Evolutionary conservation across 2,797 vertebrate genomes (phyloP).

Genomic region (Amblyraja radiata): DNA sequence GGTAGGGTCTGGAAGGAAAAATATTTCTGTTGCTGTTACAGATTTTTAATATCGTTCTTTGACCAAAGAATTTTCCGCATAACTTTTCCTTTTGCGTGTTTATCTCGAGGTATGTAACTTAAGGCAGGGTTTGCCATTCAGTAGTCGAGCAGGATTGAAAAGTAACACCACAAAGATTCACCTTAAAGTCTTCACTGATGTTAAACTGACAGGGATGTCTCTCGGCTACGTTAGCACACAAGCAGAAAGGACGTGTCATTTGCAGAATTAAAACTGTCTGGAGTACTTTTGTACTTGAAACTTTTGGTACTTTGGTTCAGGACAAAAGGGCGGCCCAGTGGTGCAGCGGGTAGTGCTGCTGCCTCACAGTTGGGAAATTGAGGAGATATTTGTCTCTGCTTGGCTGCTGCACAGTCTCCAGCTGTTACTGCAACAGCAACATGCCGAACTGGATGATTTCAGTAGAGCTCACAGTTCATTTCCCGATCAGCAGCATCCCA

Average conservation of each 20-base stretch:
- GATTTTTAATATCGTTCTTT: neutral
- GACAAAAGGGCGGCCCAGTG: no score
- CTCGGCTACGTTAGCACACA: neutral
- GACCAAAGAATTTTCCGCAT: neutral
- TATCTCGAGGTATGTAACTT: neutral
- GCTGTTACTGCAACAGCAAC: neutral
- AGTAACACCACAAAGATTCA: neutral
- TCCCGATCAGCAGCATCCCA: neutral
- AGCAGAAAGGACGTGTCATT: neutral
- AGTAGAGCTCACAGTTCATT: slow-evolving; percentile 1
- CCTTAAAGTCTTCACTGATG: neutral
- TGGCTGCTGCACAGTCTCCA: neutral
- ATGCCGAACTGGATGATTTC: neutral
- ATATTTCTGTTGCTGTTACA: neutral
- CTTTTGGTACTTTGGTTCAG: neutral
- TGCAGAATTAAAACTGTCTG: slow-evolving; percentile 5
- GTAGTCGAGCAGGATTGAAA: slow-evolving; percentile 1
- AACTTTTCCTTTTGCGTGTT: neutral
- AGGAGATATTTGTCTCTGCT: no score
- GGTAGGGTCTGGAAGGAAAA: neutral
- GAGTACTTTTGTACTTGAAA: neutral
- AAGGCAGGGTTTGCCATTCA: neutral
- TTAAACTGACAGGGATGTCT: neutral
- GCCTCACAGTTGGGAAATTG: neutral
- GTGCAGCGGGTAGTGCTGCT: no score